Evolutionary conservation across 2,797 vertebrate species (phyloP).

Genomic region (Okamejei kenojei): DNA sequence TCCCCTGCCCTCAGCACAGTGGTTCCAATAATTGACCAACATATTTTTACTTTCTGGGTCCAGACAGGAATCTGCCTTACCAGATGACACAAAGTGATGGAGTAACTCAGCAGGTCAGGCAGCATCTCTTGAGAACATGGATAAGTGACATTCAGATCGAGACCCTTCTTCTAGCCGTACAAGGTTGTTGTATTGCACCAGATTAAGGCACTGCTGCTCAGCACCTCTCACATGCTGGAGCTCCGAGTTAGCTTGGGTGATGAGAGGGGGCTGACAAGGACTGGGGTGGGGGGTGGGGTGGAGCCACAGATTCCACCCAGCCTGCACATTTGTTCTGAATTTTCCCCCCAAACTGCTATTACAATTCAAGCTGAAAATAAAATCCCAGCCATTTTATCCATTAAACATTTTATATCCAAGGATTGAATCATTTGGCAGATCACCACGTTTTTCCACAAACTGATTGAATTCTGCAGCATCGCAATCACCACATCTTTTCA

Average conservation of each 20-base stretch:
- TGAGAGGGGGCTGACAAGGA: not conserved
- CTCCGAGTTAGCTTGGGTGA: not conserved
- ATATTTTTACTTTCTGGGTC: not conserved
- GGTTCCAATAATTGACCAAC: not conserved
- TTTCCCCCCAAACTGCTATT: not conserved
- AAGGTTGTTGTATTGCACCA: not conserved
- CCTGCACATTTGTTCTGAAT: not conserved
- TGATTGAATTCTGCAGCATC: not conserved
- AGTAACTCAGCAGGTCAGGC: no score
- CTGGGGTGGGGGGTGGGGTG: not conserved
- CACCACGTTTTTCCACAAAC: not conserved
- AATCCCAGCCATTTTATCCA: not conserved
- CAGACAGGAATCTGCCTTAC: not conserved
- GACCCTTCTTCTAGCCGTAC: no score
- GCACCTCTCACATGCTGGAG: not conserved
- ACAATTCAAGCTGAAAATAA: not conserved
- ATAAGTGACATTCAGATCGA: no score
- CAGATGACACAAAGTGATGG: no score
- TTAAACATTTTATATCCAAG: not conserved
- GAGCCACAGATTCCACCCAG: not conserved
- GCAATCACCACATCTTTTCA: not conserved
- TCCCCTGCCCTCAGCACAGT: not conserved
- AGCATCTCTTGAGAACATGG: no score
- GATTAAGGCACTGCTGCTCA: not conserved
- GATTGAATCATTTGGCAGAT: not conserved